Evolutionary conservation across 2,113 vertebrate genomes (phyloP).

Genomic region (Pseudonaja textilis): DNA sequence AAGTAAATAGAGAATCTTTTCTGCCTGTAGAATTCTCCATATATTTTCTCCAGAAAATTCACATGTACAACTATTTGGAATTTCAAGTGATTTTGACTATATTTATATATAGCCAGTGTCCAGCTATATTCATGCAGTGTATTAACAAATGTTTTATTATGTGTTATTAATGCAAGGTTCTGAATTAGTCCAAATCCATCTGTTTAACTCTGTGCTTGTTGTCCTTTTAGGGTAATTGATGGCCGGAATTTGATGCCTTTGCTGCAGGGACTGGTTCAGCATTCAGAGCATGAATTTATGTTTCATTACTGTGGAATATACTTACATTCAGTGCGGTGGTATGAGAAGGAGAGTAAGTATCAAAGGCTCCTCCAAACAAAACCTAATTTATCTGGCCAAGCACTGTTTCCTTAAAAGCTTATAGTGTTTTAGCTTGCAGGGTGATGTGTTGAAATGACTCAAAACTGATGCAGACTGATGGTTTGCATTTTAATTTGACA

Average conservation of each 20-base stretch:
- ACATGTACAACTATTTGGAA: not conserved
- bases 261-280: slow-evolving; percentile 64
- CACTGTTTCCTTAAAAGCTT: not conserved
- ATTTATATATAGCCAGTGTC: not conserved
- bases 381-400: not conserved
- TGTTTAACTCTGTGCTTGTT: not conserved
- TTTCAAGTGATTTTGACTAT: not conserved
- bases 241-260: slow-evolving; percentile 85
- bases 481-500: not conserved
- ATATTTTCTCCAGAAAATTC: not conserved
- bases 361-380: not conserved
- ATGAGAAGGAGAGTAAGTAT: slow-evolving; percentile 78
- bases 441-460: not conserved
- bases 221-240: slow-evolving; percentile 74
- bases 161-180: not conserved
- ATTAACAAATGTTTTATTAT: not conserved
- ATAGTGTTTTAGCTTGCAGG: not conserved
- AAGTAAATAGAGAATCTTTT: not conserved
- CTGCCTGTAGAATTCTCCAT: not conserved
- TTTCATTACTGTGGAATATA: slow-evolving; percentile 86
- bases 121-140: not conserved
- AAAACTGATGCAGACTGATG: not conserved
- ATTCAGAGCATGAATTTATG: slow-evolving; percentile 85
- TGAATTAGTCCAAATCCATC: not conserved
- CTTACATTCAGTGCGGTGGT: slow-evolving; percentile 86